phyloP scores from a whole-genome alignment of 2,888 invertebrate genomes.

The Clepsis dumicolana region DNA sequence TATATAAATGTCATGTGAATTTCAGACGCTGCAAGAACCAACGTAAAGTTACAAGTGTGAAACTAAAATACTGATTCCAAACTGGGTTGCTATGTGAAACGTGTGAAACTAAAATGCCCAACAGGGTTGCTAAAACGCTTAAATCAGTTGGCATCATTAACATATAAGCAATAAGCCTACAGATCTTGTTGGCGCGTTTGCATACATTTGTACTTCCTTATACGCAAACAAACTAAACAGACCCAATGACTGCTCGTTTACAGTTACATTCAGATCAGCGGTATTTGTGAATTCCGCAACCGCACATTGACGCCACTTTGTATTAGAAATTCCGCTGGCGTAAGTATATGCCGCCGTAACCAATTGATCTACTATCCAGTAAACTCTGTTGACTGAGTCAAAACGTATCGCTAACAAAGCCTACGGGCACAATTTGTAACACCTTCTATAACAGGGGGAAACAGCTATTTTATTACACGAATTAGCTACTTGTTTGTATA shows the following conservation, averaged over 20 bases:
- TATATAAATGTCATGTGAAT: slow-evolving; percentile 9
- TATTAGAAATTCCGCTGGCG: slow-evolving; percentile 64
- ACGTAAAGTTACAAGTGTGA: not conserved
- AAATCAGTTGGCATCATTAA: slow-evolving; percentile 34
- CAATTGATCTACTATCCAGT: slow-evolving; percentile 65
- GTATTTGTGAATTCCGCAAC: slow-evolving; percentile 55
- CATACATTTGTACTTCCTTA: slow-evolving; percentile 42
- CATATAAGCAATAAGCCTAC: slow-evolving; percentile 35
- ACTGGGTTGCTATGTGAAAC: not conserved
- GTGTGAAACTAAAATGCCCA: slow-evolving; percentile 10
- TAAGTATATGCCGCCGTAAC: slow-evolving; percentile 63
- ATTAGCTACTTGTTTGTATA: slow-evolving; percentile 48
- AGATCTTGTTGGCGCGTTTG: slow-evolving; percentile 37
- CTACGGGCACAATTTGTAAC: slow-evolving; percentile 70
- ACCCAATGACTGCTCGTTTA: slow-evolving; percentile 54
- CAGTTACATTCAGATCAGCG: slow-evolving; percentile 56
- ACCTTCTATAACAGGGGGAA: slow-evolving; percentile 63
- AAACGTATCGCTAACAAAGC: slow-evolving; percentile 65
- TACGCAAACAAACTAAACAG: slow-evolving; percentile 49
- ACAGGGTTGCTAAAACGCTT: slow-evolving; percentile 6
- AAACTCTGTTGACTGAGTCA: slow-evolving; percentile 47
- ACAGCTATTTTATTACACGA: slow-evolving; percentile 43
- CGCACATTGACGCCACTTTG: slow-evolving; percentile 56
- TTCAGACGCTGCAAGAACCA: not conserved
- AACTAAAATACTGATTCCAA: no score